Evolutionary conservation across 2,888 invertebrate genomes (phyloP).

Genomic region (Bursaphelenchus okinawaensis): DNA sequence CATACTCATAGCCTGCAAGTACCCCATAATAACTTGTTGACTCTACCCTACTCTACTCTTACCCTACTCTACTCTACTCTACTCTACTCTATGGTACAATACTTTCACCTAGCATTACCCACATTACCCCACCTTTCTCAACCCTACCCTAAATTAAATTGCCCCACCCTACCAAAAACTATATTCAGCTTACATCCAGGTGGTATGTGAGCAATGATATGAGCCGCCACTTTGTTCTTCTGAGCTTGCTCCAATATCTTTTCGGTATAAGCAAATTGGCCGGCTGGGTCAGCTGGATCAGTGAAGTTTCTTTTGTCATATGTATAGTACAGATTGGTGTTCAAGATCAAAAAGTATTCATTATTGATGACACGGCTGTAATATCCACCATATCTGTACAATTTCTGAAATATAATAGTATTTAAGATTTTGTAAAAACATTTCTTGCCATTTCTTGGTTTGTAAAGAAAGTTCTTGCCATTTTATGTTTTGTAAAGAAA

Average conservation of each 20-base stretch:
- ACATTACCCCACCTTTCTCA: too few species aligned
- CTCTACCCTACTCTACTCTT: too few species aligned
- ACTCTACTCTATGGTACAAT: too few species aligned
- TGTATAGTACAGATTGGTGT: conserved; percentile 53
- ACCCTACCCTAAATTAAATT: too few species aligned
- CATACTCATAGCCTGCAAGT: too few species aligned
- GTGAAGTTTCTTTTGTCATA: conserved; percentile 37
- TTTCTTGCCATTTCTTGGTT: not conserved
- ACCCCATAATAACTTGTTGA: too few species aligned
- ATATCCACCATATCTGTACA: conserved; percentile 49
- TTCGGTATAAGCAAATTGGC: conserved; percentile 49
- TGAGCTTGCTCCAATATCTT: conserved; percentile 32
- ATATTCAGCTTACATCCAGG: conserved; percentile 39
- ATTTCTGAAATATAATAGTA: conserved; percentile 18
- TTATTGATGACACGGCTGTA: conserved; percentile 33
- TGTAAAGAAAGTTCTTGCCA: not conserved
- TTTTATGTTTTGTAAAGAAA: too few species aligned
- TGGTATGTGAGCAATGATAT: conserved; percentile 52
- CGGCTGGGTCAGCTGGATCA: conserved; percentile 44
- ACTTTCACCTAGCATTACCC: too few species aligned
- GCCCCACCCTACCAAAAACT: not conserved
- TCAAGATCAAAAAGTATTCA: conserved; percentile 42
- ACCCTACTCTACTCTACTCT: too few species aligned
- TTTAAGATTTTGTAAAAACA: too few species aligned
- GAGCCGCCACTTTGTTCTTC: conserved; percentile 30